Percentiles rank a stretch among this genome's conserved stretches.
These are phyloP conservation scores for Zapus hudsonius DNA, from an alignment of 2,113 vertebrate species.

Conservation along the genomic window DNA sequence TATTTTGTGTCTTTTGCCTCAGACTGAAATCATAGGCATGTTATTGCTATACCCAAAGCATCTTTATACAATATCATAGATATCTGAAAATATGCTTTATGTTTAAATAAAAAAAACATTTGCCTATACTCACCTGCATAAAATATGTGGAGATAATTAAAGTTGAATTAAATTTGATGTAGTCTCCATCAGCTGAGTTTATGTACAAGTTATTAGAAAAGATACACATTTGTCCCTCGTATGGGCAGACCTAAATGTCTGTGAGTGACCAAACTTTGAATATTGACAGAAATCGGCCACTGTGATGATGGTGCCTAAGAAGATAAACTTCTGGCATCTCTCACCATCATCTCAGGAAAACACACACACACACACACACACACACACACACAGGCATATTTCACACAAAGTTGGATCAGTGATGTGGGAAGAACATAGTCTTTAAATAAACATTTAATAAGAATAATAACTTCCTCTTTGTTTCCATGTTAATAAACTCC, in stretches of 20 bases:
- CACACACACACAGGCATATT: no score
- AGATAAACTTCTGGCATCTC: background rate
- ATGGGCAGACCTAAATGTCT: background rate
- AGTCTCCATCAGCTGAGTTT: background rate
- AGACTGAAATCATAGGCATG: no score
- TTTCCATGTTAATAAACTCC: no score
- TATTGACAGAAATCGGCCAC: background rate
- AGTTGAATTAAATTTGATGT: background rate
- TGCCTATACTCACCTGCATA: background rate
- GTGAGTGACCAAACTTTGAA: background rate
- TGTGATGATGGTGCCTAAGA: no score
- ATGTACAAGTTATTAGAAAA: background rate
- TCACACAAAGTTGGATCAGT: background rate
- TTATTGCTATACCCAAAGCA: rapidly evolving
- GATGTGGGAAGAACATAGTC: background rate
- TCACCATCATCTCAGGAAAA: background rate
- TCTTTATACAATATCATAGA: no score
- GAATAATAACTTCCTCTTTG: background rate
- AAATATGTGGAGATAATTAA: background rate
- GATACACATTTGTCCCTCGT: background rate
- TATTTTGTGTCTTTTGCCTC: background rate
- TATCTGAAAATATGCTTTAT: background rate
- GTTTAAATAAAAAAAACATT: background rate
- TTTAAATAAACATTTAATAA: no score
- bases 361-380: no score